Evolutionary conservation across 2,797 vertebrate genomes (phyloP).

Genomic region (Enteromius mattozi): DNA sequence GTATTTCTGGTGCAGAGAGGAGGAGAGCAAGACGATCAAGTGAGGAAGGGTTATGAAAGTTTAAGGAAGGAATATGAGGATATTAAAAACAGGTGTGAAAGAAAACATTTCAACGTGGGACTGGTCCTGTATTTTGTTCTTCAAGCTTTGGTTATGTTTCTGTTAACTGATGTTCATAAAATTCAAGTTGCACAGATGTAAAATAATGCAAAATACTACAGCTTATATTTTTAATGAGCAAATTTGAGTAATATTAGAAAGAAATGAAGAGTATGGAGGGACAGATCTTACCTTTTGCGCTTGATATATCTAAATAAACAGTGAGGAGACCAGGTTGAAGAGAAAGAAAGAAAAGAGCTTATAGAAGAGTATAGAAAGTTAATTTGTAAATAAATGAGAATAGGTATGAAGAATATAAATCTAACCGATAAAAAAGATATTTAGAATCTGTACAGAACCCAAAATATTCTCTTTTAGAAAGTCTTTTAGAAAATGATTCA

Average conservation of each 20-base stretch:
- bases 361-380: not conserved
- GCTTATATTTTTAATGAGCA: not conserved
- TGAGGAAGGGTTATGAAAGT: constrained; percentile 8
- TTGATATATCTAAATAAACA: constrained; percentile 84
- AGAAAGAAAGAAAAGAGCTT: constrained; percentile 57
- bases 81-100: constrained; percentile 27
- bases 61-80: constrained; percentile 16
- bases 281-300: constrained; percentile 87
- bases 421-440: not conserved
- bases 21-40: constrained; percentile 31
- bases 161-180: not conserved
- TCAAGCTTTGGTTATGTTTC: not conserved
- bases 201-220: not conserved
- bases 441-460: not conserved
- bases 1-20: constrained; percentile 83
- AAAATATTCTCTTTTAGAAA: not conserved
- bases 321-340: constrained; percentile 52
- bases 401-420: not conserved
- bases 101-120: not conserved
- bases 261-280: not conserved
- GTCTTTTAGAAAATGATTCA: not conserved
- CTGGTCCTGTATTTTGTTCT: not conserved
- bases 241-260: constrained; percentile 8
- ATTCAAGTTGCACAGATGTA: not conserved
- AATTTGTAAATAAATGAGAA: not conserved